These are phyloP conservation scores for Sinonovacula constricta DNA, from an alignment of 1,140 invertebrate species.

Conservation along the genomic window DNA sequence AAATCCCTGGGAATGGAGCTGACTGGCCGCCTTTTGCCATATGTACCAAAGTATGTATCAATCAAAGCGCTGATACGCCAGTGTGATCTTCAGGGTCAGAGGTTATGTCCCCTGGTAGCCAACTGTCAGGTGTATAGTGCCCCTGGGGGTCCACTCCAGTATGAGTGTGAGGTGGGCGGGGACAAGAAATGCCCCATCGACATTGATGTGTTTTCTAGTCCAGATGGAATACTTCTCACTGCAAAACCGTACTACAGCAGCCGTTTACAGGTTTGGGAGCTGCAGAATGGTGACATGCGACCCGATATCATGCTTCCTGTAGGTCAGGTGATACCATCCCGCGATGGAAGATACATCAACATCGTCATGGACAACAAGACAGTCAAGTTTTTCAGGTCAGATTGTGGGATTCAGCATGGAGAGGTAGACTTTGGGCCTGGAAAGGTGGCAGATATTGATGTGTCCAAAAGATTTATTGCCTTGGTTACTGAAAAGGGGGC, in stretches of 20 bases:
- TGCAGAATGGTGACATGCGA: slow-evolving; percentile 63
- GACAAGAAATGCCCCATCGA: slow-evolving; percentile 55
- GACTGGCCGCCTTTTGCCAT: slow-evolving; percentile 70
- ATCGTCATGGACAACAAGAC: slow-evolving; percentile 63
- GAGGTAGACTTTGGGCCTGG: slow-evolving; percentile 60
- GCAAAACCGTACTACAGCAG: slow-evolving; percentile 65
- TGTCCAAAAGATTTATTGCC: slow-evolving; percentile 91
- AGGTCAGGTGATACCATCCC: slow-evolving; percentile 65
- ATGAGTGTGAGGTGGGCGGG: slow-evolving; percentile 61
- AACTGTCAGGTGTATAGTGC: slow-evolving; percentile 71
- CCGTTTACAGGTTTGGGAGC: slow-evolving; percentile 66
- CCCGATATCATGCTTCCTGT: slow-evolving; percentile 82
- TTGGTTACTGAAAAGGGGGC: slow-evolving; percentile 96
- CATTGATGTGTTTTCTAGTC: slow-evolving; percentile 64
- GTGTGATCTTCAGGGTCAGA: slow-evolving; percentile 80
- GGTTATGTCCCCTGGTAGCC: slow-evolving; percentile 88
- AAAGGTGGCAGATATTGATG: slow-evolving; percentile 71
- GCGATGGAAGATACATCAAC: slow-evolving; percentile 64
- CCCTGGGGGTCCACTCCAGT: slow-evolving; percentile 71
- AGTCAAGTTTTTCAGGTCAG: slow-evolving; percentile 63
- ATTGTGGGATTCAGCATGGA: slow-evolving; percentile 63
- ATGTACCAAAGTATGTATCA: slow-evolving; percentile 59
- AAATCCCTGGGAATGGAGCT: slow-evolving; percentile 68
- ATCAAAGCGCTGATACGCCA: slow-evolving; percentile 70
- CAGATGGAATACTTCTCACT: slow-evolving; percentile 65